These are phyloP conservation scores for Galeopsomyia nigrocyanea DNA, from an alignment of 2,888 invertebrate species.

Conservation along the genomic window DNA sequence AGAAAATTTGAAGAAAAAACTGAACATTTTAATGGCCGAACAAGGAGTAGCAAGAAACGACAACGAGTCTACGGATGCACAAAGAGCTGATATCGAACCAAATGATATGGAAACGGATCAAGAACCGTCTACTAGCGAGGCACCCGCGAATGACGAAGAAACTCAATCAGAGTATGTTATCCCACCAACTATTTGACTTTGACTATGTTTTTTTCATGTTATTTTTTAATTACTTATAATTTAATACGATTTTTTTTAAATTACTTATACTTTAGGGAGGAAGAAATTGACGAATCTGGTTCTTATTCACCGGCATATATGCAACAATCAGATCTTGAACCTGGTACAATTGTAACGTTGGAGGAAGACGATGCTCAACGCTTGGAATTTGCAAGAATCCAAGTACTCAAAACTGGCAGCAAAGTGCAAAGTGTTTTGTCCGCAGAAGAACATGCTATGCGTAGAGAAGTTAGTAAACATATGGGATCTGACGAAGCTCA, in stretches of 20 bases:
- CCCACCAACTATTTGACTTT: neutral
- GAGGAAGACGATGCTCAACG: slow-evolving; percentile 83
- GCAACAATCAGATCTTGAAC: slow-evolving; percentile 75
- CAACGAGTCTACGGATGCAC: slow-evolving; percentile 54
- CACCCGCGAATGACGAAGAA: slow-evolving; percentile 62
- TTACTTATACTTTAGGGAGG: slow-evolving; percentile 40
- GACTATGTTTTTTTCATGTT: slow-evolving; percentile 3
- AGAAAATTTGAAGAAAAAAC: slow-evolving; percentile 87
- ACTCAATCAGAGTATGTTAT: slow-evolving; percentile 60
- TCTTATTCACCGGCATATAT: slow-evolving; percentile 87
- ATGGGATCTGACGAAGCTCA: slow-evolving; percentile 90
- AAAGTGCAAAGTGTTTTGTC: slow-evolving; percentile 73
- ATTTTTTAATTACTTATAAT: neutral
- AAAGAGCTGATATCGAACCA: slow-evolving; percentile 59
- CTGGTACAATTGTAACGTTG: slow-evolving; percentile 82
- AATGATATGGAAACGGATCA: slow-evolving; percentile 58
- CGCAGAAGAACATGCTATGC: slow-evolving; percentile 75
- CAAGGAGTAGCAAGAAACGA: slow-evolving; percentile 74
- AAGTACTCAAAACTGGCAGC: slow-evolving; percentile 75
- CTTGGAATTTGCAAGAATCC: slow-evolving; percentile 80
- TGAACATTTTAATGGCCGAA: slow-evolving; percentile 90
- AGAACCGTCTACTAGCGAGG: slow-evolving; percentile 53
- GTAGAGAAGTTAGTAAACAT: slow-evolving; percentile 85
- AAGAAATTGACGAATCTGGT: slow-evolving; percentile 71
- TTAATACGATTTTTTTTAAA: slow-evolving; percentile 6